Conservation (phyloP, 2,113 vertebrate species). For the Phainopepla nitens region DNA sequence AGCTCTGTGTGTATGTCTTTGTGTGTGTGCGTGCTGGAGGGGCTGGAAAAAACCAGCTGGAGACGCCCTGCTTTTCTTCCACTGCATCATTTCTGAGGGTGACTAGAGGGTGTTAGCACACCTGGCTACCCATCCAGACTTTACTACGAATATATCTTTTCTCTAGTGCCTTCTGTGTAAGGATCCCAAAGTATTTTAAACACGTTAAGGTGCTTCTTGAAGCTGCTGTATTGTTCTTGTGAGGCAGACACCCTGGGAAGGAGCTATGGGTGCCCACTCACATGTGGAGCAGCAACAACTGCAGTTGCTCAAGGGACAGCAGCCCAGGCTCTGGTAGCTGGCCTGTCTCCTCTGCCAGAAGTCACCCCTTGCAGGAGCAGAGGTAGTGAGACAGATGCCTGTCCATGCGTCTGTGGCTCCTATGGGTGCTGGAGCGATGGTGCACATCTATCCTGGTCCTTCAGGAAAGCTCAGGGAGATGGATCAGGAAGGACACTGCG, state of each 20-base stretch:
- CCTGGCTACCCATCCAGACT: fast-evolving
- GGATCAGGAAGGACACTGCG: background rate
- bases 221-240: background rate
- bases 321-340: background rate
- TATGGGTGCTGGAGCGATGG: background rate
- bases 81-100: background rate
- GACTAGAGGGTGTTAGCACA: background rate
- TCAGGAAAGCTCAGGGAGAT: background rate
- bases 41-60: background rate
- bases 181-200: background rate
- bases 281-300: background rate
- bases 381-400: background rate
- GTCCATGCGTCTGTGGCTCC: fast-evolving
- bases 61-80: background rate
- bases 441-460: background rate
- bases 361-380: background rate
- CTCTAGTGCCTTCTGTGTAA: background rate
- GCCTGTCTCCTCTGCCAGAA: background rate
- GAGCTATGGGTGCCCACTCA: background rate
- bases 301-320: background rate
- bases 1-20: fast-evolving
- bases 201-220: background rate
- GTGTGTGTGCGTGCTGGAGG: background rate
- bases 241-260: background rate
- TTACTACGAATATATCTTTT: background rate